Conservation (phyloP, 1,140 invertebrate genomes). For the Paralvinella palmiformis region DNA sequence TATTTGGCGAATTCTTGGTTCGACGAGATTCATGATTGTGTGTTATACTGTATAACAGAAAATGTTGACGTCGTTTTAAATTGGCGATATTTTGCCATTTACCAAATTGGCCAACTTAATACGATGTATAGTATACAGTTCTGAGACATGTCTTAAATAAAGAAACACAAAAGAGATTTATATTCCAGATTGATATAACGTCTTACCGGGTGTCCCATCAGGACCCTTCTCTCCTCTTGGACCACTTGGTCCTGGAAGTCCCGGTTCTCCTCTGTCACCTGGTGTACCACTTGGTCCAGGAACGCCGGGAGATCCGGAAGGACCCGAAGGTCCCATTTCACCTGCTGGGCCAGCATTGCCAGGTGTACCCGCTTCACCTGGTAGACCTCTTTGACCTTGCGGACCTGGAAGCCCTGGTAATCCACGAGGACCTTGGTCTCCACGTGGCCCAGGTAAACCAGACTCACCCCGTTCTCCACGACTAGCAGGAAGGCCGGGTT, state of each 20-base stretch:
- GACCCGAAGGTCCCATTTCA: conserved; percentile 55
- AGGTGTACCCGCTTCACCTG: not conserved
- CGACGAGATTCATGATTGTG: not conserved
- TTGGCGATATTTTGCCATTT: not conserved
- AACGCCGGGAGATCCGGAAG: conserved; percentile 48
- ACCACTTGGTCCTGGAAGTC: conserved; percentile 51
- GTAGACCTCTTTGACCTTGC: not conserved
- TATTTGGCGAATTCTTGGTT: conserved; percentile 20
- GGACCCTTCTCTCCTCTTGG: conserved; percentile 48
- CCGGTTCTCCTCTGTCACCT: not conserved
- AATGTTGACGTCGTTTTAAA: conserved; percentile 56
- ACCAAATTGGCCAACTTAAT: not conserved
- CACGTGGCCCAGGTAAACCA: conserved; percentile 20
- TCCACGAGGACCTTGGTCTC: conserved; percentile 20
- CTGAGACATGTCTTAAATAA: not conserved
- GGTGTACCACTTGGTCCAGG: conserved; percentile 52
- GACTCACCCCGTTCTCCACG: not conserved
- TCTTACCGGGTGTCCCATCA: conserved; percentile 55
- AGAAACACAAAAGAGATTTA: conserved; percentile 1
- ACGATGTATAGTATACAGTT: not conserved
- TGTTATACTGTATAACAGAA: conserved; percentile 63
- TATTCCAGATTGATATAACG: conserved; percentile 5
- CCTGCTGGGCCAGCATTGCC: conserved; percentile 6
- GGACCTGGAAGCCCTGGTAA: not conserved
- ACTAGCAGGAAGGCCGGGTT: conserved; percentile 4